Base-by-base conservation (phyloP, 2,113 vertebrate species). In the Muntiacus muntjak region DNA sequence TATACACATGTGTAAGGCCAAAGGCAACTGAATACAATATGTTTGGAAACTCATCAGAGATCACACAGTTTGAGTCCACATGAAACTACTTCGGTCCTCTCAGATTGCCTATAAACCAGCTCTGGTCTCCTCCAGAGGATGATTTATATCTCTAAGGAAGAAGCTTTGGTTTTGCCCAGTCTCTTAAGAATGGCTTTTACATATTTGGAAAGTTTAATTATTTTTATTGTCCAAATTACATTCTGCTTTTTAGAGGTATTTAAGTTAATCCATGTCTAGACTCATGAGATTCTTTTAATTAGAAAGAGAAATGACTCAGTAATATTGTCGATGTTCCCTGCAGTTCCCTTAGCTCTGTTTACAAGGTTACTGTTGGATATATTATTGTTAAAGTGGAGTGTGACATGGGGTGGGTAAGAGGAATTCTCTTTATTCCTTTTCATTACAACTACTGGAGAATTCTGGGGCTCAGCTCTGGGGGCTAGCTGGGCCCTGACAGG, bases 231-330 rank as follows among this genome's bases (percentile, higher is more conserved):
- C 60, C 82, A 97, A 97, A 97, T 98, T 96, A 97, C 95, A 96
- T 97, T 97, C 85, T 97, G 81, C 89, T 88, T 96, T 97, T 97
- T 94, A 92, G 91, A 95, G 90, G 89, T 96, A 96, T 94, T 94
- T 96, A 95, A 97, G 89, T 96, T 95, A 98, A 98, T 98, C 85
- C 47, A 97, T 52, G 57, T 98, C 98, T 98, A 97, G 95, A 97
- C 86, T 98, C 89, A 97, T 4, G 93, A 95, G 91, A 89, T 89
- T 93, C 96, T 98, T 98, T 98, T 98, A 96, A 98, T 98, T 98
- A 97, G 91, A 87, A 55, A 84, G 96, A 96, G 62, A 47, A 95
- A 95, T 95, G 89, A 81, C 52, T 96, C 33, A 25, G 91, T 97
- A 43, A 76, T 58, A 64, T 50, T 50, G 60, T 79, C 55, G 78